Evolutionary conservation across 2,797 vertebrate species (phyloP), one percentile per base, ranked within the genome.

Genomic region (Malacoraja senta): DNA sequence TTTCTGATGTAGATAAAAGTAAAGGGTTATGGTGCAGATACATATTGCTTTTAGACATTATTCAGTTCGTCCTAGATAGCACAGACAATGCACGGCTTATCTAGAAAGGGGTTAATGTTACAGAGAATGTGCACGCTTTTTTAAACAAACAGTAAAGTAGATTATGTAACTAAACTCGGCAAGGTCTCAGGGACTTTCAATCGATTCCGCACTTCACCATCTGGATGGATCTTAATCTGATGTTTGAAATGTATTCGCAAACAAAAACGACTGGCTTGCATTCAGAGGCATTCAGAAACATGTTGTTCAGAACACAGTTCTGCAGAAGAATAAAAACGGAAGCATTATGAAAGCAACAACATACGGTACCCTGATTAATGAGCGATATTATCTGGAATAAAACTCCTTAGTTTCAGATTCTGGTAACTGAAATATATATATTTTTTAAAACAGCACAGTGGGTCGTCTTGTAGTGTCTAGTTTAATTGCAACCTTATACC

Each of bases 211-310:
- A 38, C 38, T 76, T 38, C 68, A 76, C 90, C 90, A 92, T 92
- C 90, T 92, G 90, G 90, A 29, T 26, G 71, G 24, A 7, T 74
- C 32, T 92, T 76, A 74, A 92, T 74, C 90, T n/a, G 71, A 76
- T 29, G 15, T 92, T 44, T 76, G 24, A 38, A 32, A 0, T 32
- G 76, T 13, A 0, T 58, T 58, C 65, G 13, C 17, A 1, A 32
- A 35, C 1, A 35, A 32, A 10, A 32, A 35, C 61, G 29, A 21
- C 15, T 88, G 63, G 17, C 61, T 79, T 79, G 24, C 6, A 68
- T 35, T 65, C 84, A 88, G 32, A 79, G 8, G 13, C 26, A n/a
- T 84, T 13, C 53, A 58, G 29, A 35, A 9, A 61, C 2, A 26
- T 44, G 53, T 35, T 9, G 17, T 65, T 13, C 61, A 29, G 29